These are phyloP conservation scores for Lochmaea capreae DNA, from an alignment of 2,888 invertebrate genomes.

Conservation along the genomic window DNA sequence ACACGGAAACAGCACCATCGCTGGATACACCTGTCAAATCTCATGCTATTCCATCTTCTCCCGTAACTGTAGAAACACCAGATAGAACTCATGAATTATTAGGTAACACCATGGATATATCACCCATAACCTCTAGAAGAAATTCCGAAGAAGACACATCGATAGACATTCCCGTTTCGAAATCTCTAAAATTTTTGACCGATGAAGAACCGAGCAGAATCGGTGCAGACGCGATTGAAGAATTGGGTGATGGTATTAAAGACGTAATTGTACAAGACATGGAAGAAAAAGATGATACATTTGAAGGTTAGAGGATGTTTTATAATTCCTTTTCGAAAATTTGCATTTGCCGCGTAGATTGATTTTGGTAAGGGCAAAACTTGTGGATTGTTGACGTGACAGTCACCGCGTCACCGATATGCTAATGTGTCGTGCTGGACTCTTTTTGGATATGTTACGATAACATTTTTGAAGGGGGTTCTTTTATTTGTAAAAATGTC, in stretches of 20 bases:
- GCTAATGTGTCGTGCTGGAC: too few relatives aligned
- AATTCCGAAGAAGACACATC: conserved; percentile 37
- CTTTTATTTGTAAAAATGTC: too few relatives aligned
- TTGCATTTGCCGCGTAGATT: too few relatives aligned
- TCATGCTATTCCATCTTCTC: conserved; percentile 55
- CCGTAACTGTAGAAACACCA: conserved; percentile 59
- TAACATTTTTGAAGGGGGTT: too few relatives aligned
- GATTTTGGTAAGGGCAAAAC: too few relatives aligned
- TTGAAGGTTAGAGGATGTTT: conserved; percentile 10
- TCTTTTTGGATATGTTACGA: too few relatives aligned
- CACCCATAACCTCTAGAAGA: conserved; percentile 68
- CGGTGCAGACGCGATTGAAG: conserved; percentile 10
- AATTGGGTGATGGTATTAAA: background rate
- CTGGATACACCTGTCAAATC: conserved; percentile 19
- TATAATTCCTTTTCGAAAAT: background rate
- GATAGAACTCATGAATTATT: conserved; percentile 68
- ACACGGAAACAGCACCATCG: conserved; percentile 16
- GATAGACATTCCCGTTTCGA: conserved; percentile 14
- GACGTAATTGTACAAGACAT: background rate
- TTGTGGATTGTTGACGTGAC: too few relatives aligned
- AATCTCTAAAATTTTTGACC: conserved; percentile 19
- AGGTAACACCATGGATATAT: conserved; percentile 71
- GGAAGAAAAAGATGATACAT: conserved; percentile 17
- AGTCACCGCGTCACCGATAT: too few relatives aligned
- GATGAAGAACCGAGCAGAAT: conserved; percentile 6